Conservation (phyloP, 2,888 invertebrate genomes). For the Plagodis dolabraria region DNA sequence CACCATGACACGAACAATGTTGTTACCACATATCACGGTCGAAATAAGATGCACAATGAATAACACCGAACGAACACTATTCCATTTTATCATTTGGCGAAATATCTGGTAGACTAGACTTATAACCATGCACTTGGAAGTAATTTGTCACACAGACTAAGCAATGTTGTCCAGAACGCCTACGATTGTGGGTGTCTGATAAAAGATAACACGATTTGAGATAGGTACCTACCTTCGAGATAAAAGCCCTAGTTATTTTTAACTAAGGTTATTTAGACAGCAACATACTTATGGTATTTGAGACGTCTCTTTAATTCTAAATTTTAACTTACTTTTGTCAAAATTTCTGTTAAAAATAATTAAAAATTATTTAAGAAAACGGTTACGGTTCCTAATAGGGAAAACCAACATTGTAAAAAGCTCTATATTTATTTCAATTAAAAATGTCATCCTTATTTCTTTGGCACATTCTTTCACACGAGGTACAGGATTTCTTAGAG, state of each 20-base stretch:
- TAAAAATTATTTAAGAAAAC: no score
- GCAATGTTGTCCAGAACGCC: slow-evolving; percentile 22
- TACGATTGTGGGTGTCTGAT: slow-evolving; percentile 29
- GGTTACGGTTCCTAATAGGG: no score
- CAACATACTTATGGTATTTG: not conserved
- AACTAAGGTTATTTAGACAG: slow-evolving; percentile 6
- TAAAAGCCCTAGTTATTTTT: slow-evolving; percentile 26
- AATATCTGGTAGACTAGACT: slow-evolving; percentile 11
- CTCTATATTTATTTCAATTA: no score
- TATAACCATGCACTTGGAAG: slow-evolving; percentile 11
- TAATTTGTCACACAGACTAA: slow-evolving; percentile 22
- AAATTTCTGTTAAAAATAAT: no score
- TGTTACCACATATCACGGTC: slow-evolving; percentile 22
- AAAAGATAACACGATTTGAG: slow-evolving; percentile 31
- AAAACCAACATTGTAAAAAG: no score
- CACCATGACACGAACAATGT: slow-evolving; percentile 13
- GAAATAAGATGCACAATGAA: slow-evolving; percentile 31
- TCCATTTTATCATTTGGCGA: slow-evolving; percentile 11
- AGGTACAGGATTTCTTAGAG: no score
- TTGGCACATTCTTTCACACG: no score
- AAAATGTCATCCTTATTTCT: no score
- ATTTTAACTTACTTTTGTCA: no score
- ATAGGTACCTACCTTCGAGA: slow-evolving; percentile 19
- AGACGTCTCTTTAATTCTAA: not conserved
- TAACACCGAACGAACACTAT: slow-evolving; percentile 20